phyloP scores from a whole-genome alignment of 2,797 vertebrate genomes.

The Chrosomus eos region DNA sequence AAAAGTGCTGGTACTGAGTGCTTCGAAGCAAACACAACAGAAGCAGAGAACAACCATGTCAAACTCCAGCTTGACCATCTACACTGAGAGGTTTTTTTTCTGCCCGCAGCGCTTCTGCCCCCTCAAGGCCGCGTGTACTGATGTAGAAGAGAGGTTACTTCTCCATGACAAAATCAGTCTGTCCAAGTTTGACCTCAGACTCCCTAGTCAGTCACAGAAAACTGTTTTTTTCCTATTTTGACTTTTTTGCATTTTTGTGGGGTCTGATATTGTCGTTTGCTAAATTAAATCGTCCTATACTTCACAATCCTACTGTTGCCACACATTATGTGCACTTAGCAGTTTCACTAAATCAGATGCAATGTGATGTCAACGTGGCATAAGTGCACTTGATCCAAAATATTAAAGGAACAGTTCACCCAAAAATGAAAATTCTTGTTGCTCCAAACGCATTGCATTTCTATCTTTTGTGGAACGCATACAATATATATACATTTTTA shows the following conservation, averaged over 20 bases:
- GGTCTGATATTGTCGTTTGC: neutral
- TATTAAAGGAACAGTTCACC: neutral
- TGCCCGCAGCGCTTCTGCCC: slow-evolving; percentile 42
- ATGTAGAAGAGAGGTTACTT: slow-evolving; percentile 43
- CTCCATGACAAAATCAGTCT: slow-evolving; percentile 19
- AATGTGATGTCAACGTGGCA: neutral
- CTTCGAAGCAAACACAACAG: slow-evolving; percentile 32
- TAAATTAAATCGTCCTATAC: neutral
- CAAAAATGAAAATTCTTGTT: neutral
- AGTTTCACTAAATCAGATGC: neutral
- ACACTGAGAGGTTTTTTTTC: neutral
- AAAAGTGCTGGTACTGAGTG: slow-evolving; percentile 21
- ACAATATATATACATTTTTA: too few relatives aligned
- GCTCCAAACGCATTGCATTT: neutral
- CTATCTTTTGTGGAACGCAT: neutral
- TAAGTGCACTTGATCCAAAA: neutral
- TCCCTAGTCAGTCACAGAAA: neutral
- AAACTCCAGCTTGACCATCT: slow-evolving; percentile 39
- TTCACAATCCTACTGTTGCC: neutral
- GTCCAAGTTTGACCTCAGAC: slow-evolving; percentile 5
- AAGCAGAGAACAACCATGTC: slow-evolving; percentile 20
- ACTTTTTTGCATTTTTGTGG: neutral
- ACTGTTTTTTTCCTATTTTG: neutral
- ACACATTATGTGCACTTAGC: neutral
- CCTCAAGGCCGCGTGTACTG: slow-evolving; percentile 40